These are phyloP conservation scores for Sabellastarte sp. DNA, from an alignment of 2,888 invertebrate genomes.

Conservation along the genomic window DNA sequence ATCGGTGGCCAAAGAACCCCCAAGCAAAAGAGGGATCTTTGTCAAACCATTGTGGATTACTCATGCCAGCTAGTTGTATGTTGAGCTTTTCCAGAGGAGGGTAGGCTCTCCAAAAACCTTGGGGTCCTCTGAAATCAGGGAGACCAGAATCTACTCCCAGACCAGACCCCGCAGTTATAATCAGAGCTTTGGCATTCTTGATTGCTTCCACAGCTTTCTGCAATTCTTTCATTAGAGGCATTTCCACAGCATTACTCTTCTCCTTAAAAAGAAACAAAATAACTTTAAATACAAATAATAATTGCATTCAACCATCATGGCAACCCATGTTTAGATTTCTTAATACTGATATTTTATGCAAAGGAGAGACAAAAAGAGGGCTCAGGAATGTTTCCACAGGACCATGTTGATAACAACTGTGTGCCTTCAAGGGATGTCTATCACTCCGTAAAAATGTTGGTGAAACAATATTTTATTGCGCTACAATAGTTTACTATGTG, in stretches of 20 bases:
- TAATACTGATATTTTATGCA: no score
- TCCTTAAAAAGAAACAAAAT: no score
- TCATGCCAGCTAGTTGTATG: constrained; percentile 22
- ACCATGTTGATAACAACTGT: no score
- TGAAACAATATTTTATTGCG: no score
- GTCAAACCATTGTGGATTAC: constrained; percentile 27
- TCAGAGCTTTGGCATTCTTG: constrained; percentile 17
- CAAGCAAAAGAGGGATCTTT: constrained; percentile 26
- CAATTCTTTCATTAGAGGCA: not conserved
- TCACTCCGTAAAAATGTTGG: no score
- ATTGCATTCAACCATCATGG: no score
- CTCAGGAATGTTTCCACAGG: no score
- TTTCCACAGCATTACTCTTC: not conserved
- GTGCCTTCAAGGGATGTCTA: no score
- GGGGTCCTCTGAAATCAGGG: constrained; percentile 22
- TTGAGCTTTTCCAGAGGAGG: constrained; percentile 22
- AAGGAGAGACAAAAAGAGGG: no score
- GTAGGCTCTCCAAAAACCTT: constrained; percentile 28
- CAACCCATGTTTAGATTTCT: no score
- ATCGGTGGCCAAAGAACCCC: constrained; percentile 28
- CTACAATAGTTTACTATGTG: no score
- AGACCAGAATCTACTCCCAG: constrained; percentile 30
- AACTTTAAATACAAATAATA: no score
- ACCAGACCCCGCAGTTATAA: constrained; percentile 29
- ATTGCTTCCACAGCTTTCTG: constrained; percentile 14